Percentiles rank a stretch among this genome's conserved stretches.
Evolutionary conservation across 2,113 vertebrate genomes (phyloP).

Genomic region (Sceloporus tristichus): DNA sequence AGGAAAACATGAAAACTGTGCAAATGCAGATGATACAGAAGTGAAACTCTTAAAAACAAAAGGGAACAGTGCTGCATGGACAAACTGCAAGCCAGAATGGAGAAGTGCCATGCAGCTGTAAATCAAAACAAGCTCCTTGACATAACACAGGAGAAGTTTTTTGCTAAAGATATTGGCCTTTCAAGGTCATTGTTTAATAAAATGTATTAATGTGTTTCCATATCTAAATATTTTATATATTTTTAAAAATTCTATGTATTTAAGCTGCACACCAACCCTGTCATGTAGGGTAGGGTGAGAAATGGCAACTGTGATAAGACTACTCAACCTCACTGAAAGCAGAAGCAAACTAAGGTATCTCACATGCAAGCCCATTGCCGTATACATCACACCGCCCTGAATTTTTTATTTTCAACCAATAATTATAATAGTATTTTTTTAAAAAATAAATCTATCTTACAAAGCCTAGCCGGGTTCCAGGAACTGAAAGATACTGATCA

Average conservation of each 20-base stretch:
- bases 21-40: not conserved
- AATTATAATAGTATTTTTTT: not conserved
- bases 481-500: conserved; percentile 66
- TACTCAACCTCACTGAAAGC: not conserved
- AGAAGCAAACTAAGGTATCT: not conserved
- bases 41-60: not conserved
- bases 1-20: not conserved
- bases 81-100: not conserved
- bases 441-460: conserved; percentile 70
- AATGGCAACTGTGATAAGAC: not conserved
- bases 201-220: not conserved
- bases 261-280: not conserved
- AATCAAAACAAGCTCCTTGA: not conserved
- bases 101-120: not conserved
- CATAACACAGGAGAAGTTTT: not conserved
- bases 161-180: not conserved
- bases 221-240: not conserved
- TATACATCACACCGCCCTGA: not conserved
- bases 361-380: too few species aligned
- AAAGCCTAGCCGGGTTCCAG: conserved; percentile 65
- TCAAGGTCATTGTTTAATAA: not conserved
- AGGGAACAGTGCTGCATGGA: not conserved
- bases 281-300: not conserved
- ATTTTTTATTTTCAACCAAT: not conserved
- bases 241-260: not conserved